Conservation (phyloP, 1,140 invertebrate species). For the Arctopsyche grandis region DNA sequence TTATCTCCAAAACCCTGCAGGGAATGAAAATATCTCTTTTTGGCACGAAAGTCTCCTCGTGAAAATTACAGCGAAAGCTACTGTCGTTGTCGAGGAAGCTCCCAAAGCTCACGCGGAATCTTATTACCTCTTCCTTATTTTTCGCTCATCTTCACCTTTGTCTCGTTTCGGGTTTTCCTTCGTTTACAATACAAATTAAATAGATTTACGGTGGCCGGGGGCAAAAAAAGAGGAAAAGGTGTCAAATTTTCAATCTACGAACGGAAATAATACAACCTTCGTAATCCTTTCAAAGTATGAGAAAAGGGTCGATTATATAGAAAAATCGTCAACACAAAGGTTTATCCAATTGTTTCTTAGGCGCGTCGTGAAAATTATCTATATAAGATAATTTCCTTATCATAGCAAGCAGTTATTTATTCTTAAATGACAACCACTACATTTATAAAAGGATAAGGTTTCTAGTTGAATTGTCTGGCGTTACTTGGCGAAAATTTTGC, state of each 20-base stretch:
- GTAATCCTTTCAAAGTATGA: too few relatives aligned
- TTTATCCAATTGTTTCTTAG: neutral
- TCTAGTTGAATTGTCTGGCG: too few relatives aligned
- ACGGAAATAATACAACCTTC: neutral
- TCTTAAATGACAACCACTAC: too few relatives aligned
- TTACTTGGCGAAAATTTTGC: too few relatives aligned
- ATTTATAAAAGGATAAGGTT: too few relatives aligned
- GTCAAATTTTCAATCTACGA: constrained; percentile 4
- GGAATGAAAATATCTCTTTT: constrained; percentile 26
- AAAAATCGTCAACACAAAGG: neutral
- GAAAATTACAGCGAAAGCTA: constrained; percentile 22
- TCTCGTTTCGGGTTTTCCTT: neutral
- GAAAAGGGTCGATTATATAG: too few relatives aligned
- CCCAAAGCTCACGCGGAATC: constrained; percentile 19
- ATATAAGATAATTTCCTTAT: too few relatives aligned
- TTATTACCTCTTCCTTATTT: constrained; percentile 24
- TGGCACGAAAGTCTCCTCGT: constrained; percentile 22
- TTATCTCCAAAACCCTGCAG: constrained; percentile 19
- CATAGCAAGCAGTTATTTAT: too few relatives aligned
- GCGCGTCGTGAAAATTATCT: too few relatives aligned
- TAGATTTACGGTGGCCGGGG: constrained; percentile 1
- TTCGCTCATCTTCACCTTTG: constrained; percentile 25
- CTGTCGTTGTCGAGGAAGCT: neutral
- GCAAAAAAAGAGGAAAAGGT: neutral
- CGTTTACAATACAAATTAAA: constrained; percentile 21